phyloP scores from a whole-genome alignment of 2,113 vertebrate species.

The Cynocephalus volans region DNA sequence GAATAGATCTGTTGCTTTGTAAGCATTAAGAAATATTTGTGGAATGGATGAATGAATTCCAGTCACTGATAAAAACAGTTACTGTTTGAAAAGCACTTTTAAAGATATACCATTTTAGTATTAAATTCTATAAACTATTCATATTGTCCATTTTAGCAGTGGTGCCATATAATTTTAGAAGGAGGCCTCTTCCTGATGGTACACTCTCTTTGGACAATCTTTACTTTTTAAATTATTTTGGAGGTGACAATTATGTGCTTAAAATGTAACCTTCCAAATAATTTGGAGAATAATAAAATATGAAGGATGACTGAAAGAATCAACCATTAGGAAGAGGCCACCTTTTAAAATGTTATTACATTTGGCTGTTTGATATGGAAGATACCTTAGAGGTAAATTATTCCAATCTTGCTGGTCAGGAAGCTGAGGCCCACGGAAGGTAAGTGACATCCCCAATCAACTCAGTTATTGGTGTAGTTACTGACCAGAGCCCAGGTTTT shows the following conservation, averaged over 20 bases:
- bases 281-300: background rate
- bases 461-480: background rate
- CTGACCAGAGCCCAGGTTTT: background rate
- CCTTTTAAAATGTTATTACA: background rate
- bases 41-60: background rate
- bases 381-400: background rate
- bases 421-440: background rate
- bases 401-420: background rate
- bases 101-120: background rate
- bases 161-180: background rate
- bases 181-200: background rate
- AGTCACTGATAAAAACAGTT: background rate
- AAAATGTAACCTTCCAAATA: background rate
- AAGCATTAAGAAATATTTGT: background rate
- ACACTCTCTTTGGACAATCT: background rate
- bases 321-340: background rate
- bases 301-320: background rate
- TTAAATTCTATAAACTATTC: background rate
- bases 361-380: background rate
- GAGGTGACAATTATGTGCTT: background rate
- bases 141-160: background rate
- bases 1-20: background rate
- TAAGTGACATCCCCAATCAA: rapidly evolving
- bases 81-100: background rate
- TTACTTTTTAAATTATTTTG: background rate